Evolutionary conservation across 2,888 invertebrate genomes (phyloP), one percentile per base, ranked within the genome.

Genomic region (Lycia hirtaria): DNA sequence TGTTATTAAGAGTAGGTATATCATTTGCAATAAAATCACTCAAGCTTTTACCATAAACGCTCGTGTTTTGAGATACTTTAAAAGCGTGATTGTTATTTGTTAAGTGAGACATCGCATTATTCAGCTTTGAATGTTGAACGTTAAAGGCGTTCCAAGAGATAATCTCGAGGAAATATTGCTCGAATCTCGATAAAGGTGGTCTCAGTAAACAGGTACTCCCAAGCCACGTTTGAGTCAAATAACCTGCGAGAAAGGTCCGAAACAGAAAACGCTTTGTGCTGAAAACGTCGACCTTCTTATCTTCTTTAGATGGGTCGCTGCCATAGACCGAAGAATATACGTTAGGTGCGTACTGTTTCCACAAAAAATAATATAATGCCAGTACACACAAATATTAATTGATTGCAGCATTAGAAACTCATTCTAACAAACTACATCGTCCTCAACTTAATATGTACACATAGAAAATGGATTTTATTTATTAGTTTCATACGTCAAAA

Each of bases 231-330:
- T 83, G 77, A 88, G 83, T 86, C 86, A 86, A 88, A 87, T 83
- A 86, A 87, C 83, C 87, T 79, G 84, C 79, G 83, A 82, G 86
- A 84, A 83, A 85, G 79, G 85, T 80, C 83, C 81, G 76, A 87
- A 88, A 89, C 87, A 88, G 89, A 89, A 87, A 88, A 87, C 81
- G 87, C 85, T 88, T 89, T 89, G 90, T 88, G 88, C 88, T 90
- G 89, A 88, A 90, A 91, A 89, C 86, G 88, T 91, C 88, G 88
- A 88, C 89, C 88, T 81, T 86, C n/a, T 88, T 90, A 90, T 91
- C 90, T 87, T 71, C 72, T 76, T 80, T 76, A 85, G 82, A 88
- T 86, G 86, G 87, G 83, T 84, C 78, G 78, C 71, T 71, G 52
- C 83, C 87, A 89, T 80, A 90, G 90, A 87, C 77, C 68, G 55